These are phyloP conservation scores for Trilocha varians DNA, from an alignment of 2,888 invertebrate species.

Conservation along the genomic window DNA sequence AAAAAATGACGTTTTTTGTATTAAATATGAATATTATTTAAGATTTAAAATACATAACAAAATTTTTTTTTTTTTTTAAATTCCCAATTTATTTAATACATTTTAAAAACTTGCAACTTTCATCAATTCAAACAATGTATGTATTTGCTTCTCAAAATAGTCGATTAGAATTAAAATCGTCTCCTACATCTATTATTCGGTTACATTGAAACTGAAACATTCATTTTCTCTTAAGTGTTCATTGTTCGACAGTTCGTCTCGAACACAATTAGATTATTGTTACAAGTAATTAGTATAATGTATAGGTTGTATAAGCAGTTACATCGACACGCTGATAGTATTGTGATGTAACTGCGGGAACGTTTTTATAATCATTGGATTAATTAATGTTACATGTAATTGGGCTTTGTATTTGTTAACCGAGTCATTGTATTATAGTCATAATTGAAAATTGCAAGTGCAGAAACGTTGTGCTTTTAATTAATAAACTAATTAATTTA, in stretches of 20 bases:
- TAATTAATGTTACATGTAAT: not conserved
- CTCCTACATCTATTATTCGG: not conserved
- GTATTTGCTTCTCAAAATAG: too few relatives aligned
- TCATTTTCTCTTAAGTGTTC: not conserved
- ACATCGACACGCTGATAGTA: not conserved
- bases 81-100: too few relatives aligned
- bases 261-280: not conserved
- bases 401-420: not conserved
- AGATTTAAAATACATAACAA: too few relatives aligned
- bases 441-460: conserved; percentile 11
- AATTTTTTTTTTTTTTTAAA: too few relatives aligned
- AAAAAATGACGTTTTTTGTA: too few relatives aligned
- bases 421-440: not conserved
- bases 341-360: not conserved
- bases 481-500: not conserved
- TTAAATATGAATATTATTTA: too few relatives aligned
- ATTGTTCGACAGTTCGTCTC: not conserved
- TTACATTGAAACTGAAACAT: not conserved
- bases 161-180: too few relatives aligned
- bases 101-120: too few relatives aligned
- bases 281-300: not conserved
- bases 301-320: not conserved
- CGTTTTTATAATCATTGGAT: not conserved
- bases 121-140: too few relatives aligned
- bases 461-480: conserved; percentile 18